Evolutionary conservation across 2,797 vertebrate species (phyloP), one percentile per base, ranked within the genome.

Genomic region (Sebastiscus albofasciatus): DNA sequence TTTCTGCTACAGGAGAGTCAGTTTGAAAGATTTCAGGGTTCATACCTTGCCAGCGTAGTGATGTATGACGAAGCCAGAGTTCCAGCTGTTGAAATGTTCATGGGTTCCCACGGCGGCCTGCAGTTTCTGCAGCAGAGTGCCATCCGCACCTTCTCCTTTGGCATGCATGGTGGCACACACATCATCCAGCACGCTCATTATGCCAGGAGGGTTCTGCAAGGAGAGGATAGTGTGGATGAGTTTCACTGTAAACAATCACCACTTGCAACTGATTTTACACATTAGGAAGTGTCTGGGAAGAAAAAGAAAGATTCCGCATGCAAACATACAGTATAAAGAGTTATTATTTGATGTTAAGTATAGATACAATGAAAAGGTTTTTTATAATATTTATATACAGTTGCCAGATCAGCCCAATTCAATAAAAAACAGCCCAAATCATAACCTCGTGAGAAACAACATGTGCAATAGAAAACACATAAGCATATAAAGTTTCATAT

Each of bases 11-110:
- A 20, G n/a, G 42, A 72, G 33, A n/a, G 56, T 56, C 20, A 18
- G 22, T 66, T 10, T 13, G 9, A 67, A 14, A 20, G 34, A 22
- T 29, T 54, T 70, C 3, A 56, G 11, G 39, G 13, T 9, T 26
- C 85, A 27, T 72, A 99, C 98, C 95, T 99, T 99, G 85, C 98
- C 98, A 1, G 98, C 98, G 0, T 99, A 99, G 94, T 99, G 98
- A 93, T 99, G 98, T 84, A 99, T 94, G 90, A 98, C 66, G 1
- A 99, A 99, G 69, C 98, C 98, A 0, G 96, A 94, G 92, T 87
- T 99, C 97, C 97, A 99, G 96, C 94, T 97, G 94, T 98, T 99
- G 93, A 99, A 99, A 91, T 99, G 98, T 66, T 99, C 98, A 0
- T 99, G 98, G 0, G 91, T 97, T 39, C 98, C 97, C 83, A 99